Conservation (phyloP, 2,888 invertebrate species). For the Andrena chrysosceles region DNA sequence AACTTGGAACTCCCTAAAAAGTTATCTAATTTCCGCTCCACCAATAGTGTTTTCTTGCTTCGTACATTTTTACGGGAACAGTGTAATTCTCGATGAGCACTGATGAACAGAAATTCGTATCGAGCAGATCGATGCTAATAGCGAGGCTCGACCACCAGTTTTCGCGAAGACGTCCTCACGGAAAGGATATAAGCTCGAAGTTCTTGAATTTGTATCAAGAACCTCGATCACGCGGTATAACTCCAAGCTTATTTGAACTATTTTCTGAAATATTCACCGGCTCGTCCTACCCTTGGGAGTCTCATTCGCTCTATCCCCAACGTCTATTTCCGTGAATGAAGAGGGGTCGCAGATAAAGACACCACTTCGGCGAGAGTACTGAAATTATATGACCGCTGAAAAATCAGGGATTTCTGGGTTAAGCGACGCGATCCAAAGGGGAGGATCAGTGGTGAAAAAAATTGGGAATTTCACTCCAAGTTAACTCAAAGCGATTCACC, state of each 20-base stretch:
- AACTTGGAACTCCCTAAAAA: slow-evolving; percentile 18
- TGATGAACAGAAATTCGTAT: background rate
- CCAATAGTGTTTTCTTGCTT: background rate
- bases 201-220: slow-evolving; percentile 16
- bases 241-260: slow-evolving; percentile 26
- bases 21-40: slow-evolving; percentile 23
- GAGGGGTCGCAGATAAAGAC: slow-evolving; percentile 34
- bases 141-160: background rate
- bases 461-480: slow-evolving; percentile 29
- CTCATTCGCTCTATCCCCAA: slow-evolving; percentile 25
- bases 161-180: background rate
- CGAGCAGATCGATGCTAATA: background rate
- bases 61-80: background rate
- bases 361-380: slow-evolving; percentile 3
- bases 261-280: slow-evolving; percentile 32
- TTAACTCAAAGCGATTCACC: slow-evolving; percentile 6
- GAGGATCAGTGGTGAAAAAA: slow-evolving; percentile 6
- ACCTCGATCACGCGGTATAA: background rate
- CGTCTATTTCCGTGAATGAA: slow-evolving; percentile 21
- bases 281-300: background rate
- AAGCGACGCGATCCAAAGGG: slow-evolving; percentile 5
- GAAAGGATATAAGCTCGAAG: background rate
- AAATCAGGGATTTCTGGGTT: slow-evolving; percentile 31
- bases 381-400: slow-evolving; percentile 45
- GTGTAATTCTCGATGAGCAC: no score